Conservation (phyloP, 2,797 vertebrate genomes). For the Arremon brunneinucha region DNA sequence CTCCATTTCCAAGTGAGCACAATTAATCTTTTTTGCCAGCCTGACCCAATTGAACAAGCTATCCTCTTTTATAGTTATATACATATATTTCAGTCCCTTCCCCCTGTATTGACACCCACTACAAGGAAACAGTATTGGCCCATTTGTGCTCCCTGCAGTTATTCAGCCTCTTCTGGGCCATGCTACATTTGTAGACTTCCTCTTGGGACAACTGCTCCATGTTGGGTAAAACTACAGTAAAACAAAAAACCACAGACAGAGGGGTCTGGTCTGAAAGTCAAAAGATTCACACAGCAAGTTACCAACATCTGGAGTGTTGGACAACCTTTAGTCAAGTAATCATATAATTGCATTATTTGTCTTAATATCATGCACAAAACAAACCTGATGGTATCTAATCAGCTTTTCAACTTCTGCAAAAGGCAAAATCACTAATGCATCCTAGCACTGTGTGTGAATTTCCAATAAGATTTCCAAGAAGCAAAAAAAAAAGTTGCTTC, state of each 20-base stretch:
- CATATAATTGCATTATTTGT: not conserved
- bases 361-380: not conserved
- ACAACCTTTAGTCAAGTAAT: not conserved
- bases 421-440: not conserved
- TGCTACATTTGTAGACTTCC: not conserved
- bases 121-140: rapidly evolving
- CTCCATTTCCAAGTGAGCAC: not conserved
- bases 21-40: not conserved
- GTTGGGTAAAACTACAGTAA: not conserved
- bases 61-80: not conserved
- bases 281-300: not conserved
- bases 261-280: not conserved
- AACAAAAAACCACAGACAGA: not conserved
- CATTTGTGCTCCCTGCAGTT: not conserved
- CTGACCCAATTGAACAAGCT: not conserved
- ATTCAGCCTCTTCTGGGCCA: not conserved
- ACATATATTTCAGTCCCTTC: not conserved
- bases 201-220: not conserved
- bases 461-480: not conserved
- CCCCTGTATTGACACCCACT: not conserved
- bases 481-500: not conserved
- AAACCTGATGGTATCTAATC: not conserved
- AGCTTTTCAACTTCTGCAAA: not conserved
- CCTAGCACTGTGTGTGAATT: not conserved
- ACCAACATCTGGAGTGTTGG: not conserved